Evolutionary conservation across 1,140 invertebrate species (phyloP).

Genomic region (Trichonephila clavipes): DNA sequence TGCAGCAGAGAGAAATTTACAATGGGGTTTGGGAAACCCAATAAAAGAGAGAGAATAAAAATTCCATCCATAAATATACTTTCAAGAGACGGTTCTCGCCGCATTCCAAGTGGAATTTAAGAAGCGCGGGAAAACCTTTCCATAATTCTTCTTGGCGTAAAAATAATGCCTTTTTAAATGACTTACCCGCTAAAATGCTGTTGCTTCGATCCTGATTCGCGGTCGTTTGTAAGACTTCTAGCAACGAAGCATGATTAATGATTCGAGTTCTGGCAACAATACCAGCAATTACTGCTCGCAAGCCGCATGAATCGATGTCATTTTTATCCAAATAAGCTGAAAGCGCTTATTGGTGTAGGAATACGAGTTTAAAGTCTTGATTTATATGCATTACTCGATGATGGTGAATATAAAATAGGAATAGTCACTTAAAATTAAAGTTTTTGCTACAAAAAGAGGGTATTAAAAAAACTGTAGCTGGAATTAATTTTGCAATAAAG

Average conservation of each 20-base stretch:
- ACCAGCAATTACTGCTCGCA: slow-evolving; percentile 19
- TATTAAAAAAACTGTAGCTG: too few species aligned
- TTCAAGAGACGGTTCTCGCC: not conserved
- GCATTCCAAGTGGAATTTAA: slow-evolving; percentile 63
- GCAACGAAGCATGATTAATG: slow-evolving; percentile 30
- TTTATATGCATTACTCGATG: not conserved
- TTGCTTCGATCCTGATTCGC: slow-evolving; percentile 20
- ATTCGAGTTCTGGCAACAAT: slow-evolving; percentile 23
- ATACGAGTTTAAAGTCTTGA: not conserved
- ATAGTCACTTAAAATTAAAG: too few species aligned
- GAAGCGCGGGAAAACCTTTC: not conserved
- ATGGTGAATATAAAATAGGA: not conserved
- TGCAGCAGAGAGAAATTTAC: slow-evolving; percentile 11
- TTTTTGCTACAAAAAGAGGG: too few species aligned
- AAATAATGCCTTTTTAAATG: slow-evolving; percentile 67
- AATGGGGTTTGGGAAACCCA: slow-evolving; percentile 22
- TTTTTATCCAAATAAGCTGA: slow-evolving; percentile 26
- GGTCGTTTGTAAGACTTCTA: not conserved
- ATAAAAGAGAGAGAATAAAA: slow-evolving; percentile 21
- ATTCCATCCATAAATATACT: slow-evolving; percentile 16
- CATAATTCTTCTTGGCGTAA: slow-evolving; percentile 50
- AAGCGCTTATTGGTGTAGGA: not conserved
- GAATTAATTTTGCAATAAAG: too few species aligned
- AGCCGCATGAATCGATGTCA: not conserved
- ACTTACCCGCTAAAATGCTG: slow-evolving; percentile 41